Conservation (phyloP, 2,888 invertebrate species). For the Sinohyriopsis cumingii region DNA sequence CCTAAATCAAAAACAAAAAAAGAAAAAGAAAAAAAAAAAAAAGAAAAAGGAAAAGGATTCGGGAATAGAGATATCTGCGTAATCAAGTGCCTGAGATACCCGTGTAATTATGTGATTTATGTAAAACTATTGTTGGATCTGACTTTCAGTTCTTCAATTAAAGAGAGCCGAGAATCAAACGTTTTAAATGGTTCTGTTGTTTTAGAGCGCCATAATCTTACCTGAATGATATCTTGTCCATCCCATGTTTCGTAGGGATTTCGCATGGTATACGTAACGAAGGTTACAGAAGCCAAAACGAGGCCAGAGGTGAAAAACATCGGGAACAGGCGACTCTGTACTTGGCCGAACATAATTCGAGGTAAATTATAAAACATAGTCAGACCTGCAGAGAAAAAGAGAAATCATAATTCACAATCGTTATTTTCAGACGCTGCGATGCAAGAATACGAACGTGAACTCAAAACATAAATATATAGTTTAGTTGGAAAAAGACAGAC, state of each 20-base stretch:
- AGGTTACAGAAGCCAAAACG: slow-evolving; percentile 45
- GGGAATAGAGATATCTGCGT: too few species aligned
- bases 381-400: slow-evolving; percentile 78
- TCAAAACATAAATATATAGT: neutral
- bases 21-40: too few species aligned
- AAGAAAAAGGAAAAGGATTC: too few species aligned
- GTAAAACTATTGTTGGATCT: too few species aligned
- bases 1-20: too few species aligned
- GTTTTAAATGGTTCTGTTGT: too few species aligned
- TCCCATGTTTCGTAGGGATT: slow-evolving; percentile 40
- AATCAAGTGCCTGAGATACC: too few species aligned
- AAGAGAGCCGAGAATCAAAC: too few species aligned
- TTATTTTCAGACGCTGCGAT: neutral
- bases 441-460: neutral
- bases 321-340: slow-evolving; percentile 89
- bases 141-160: too few species aligned
- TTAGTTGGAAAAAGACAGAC: too few species aligned
- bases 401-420: neutral
- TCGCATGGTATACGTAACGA: slow-evolving; percentile 43
- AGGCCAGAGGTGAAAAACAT: slow-evolving; percentile 54
- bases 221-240: slow-evolving; percentile 35
- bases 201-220: slow-evolving; percentile 8
- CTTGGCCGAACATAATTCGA: slow-evolving; percentile 88
- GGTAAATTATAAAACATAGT: slow-evolving; percentile 89
- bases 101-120: too few species aligned